Percentiles rank a stretch among this genome's conserved stretches.
These are phyloP conservation scores for Eudyptes chrysolophus DNA, from an alignment of 2,113 vertebrate genomes.

Conservation along the genomic window DNA sequence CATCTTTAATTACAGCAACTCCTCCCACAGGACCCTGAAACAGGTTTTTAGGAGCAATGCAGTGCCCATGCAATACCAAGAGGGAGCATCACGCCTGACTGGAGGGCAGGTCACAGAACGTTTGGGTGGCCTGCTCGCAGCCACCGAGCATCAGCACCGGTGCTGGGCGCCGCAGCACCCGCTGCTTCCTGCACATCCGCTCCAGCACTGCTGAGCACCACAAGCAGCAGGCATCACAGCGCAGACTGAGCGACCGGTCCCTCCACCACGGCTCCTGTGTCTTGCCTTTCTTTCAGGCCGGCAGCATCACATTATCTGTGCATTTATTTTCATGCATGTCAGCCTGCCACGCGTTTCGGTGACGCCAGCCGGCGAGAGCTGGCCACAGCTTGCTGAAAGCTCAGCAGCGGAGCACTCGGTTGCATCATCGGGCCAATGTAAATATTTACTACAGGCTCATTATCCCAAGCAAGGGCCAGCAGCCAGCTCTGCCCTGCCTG, in stretches of 20 bases:
- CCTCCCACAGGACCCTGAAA: not conserved
- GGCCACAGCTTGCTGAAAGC: not conserved
- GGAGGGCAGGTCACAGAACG: not conserved
- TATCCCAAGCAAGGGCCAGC: not conserved
- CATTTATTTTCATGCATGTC: accelerated
- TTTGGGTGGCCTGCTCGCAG: accelerated
- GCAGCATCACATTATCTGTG: not conserved
- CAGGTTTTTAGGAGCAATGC: not conserved
- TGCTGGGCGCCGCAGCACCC: not conserved
- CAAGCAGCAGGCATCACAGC: accelerated
- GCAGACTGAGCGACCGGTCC: accelerated
- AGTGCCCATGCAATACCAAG: accelerated
- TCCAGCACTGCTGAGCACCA: accelerated
- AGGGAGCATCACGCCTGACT: accelerated
- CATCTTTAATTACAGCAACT: not conserved
- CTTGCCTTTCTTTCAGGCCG: not conserved
- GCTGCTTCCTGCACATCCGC: accelerated
- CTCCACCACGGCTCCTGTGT: accelerated
- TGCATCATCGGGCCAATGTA: not conserved
- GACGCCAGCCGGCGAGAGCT: not conserved
- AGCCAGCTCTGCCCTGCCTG: not conserved
- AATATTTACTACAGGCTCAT: not conserved
- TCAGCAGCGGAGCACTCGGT: not conserved
- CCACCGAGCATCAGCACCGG: accelerated
- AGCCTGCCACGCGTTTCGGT: not conserved